phyloP scores from a whole-genome alignment of 2,888 invertebrate species.

The Euzetes globulus region DNA sequence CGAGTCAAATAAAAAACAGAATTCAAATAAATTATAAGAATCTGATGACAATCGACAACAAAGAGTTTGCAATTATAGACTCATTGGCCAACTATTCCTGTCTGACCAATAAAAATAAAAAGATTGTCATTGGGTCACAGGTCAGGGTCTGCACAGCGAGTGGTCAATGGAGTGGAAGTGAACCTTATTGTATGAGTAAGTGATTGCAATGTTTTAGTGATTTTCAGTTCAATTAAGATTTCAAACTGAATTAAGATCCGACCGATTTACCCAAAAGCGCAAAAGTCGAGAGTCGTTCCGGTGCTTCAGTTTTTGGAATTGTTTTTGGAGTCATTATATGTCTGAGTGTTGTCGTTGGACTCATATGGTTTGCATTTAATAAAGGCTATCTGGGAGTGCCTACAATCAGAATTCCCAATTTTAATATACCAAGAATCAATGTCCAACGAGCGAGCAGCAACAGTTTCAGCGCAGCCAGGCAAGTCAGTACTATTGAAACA shows the following conservation, averaged over 20 bases:
- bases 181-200: neutral
- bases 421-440: neutral
- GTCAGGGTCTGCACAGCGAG: neutral
- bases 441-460: no score
- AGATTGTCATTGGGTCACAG: neutral
- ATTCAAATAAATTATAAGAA: neutral
- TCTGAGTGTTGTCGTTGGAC: neutral
- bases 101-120: neutral
- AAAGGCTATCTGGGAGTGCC: neutral
- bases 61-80: neutral
- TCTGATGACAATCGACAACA: neutral
- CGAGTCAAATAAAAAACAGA: neutral
- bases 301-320: neutral
- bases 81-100: neutral
- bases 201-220: neutral
- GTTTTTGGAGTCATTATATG: neutral
- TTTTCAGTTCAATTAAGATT: neutral
- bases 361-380: neutral
- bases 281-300: neutral
- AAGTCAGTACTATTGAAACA: neutral
- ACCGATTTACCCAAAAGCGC: neutral
- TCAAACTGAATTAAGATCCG: neutral
- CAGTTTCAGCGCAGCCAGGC: neutral
- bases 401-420: neutral
- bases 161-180: constrained; percentile 11